These are phyloP conservation scores for Lampris megalopsis DNA, from an alignment of 2,113 vertebrate genomes.

Conservation along the genomic window DNA sequence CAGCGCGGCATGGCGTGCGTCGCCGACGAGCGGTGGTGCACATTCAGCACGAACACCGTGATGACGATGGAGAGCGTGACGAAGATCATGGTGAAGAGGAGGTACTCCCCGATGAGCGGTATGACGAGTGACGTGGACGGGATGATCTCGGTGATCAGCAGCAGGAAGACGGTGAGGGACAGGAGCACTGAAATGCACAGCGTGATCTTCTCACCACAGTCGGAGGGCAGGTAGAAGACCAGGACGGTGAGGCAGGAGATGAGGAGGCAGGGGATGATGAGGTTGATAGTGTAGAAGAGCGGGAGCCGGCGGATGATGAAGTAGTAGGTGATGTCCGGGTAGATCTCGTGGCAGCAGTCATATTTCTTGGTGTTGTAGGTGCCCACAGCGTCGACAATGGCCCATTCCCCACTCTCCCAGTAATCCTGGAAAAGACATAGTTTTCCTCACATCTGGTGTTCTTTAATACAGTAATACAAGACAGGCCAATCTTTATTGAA, in stretches of 20 bases:
- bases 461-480: no score
- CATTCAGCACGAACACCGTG: conserved; percentile 87
- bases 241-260: conserved; percentile 87
- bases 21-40: conserved; percentile 86
- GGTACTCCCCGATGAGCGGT: conserved; percentile 87
- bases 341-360: conserved; percentile 87
- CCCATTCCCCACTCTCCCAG: conserved; percentile 90
- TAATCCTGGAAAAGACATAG: conserved; percentile 68
- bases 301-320: conserved; percentile 86
- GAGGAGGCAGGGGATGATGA: conserved; percentile 87
- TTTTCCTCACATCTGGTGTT: neutral
- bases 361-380: conserved; percentile 88
- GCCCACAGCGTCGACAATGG: conserved; percentile 80
- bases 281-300: conserved; percentile 88
- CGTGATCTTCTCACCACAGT: conserved; percentile 88
- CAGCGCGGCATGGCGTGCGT: conserved; percentile 84
- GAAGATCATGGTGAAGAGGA: conserved; percentile 91
- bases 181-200: conserved; percentile 88
- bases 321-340: conserved; percentile 86
- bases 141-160: conserved; percentile 89
- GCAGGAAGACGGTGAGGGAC: conserved; percentile 87
- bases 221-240: conserved; percentile 88
- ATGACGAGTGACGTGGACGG: conserved; percentile 88
- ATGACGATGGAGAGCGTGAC: conserved; percentile 88
- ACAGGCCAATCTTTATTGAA: no score